A percentile compares a stretch with the other conserved stretches of the same genome.
Conservation (phyloP, 2,888 invertebrate species). For the Thalpophila matura region DNA sequence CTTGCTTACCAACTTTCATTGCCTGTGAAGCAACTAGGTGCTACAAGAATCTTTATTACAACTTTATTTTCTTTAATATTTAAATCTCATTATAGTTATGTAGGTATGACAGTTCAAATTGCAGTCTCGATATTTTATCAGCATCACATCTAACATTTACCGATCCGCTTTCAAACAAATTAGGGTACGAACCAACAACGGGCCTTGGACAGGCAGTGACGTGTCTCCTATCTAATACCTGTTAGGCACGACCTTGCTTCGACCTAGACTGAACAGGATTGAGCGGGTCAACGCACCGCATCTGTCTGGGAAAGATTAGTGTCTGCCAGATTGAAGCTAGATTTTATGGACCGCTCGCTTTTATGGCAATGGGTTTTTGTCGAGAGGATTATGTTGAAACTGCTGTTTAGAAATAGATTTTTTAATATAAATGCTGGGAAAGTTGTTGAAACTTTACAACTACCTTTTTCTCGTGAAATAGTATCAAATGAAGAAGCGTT, state of each 20-base stretch:
- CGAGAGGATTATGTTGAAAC: background rate
- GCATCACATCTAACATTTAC: constrained; percentile 12
- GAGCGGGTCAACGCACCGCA: constrained; percentile 70
- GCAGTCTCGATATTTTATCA: background rate
- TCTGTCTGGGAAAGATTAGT: constrained; percentile 52
- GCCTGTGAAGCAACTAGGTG: too few species aligned
- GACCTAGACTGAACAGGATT: constrained; percentile 73
- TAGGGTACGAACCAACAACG: constrained; percentile 28
- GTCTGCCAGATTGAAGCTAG: constrained; percentile 40
- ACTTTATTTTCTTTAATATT: too few species aligned
- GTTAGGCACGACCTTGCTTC: constrained; percentile 73
- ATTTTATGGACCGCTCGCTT: constrained; percentile 28
- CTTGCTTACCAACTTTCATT: too few species aligned
- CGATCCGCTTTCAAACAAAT: constrained; percentile 29
- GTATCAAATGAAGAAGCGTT: too few species aligned
- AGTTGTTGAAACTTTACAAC: background rate
- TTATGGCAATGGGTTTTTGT: constrained; percentile 12
- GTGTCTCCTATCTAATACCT: constrained; percentile 56
- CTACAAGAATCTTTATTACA: too few species aligned
- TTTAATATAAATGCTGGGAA: background rate
- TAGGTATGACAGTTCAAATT: background rate
- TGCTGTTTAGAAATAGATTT: background rate
- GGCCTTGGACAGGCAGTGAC: constrained; percentile 62
- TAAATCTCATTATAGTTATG: background rate
- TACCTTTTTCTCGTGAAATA: too few species aligned